phyloP scores from a whole-genome alignment of 2,888 invertebrate genomes.

The Agriotes lineatus region DNA sequence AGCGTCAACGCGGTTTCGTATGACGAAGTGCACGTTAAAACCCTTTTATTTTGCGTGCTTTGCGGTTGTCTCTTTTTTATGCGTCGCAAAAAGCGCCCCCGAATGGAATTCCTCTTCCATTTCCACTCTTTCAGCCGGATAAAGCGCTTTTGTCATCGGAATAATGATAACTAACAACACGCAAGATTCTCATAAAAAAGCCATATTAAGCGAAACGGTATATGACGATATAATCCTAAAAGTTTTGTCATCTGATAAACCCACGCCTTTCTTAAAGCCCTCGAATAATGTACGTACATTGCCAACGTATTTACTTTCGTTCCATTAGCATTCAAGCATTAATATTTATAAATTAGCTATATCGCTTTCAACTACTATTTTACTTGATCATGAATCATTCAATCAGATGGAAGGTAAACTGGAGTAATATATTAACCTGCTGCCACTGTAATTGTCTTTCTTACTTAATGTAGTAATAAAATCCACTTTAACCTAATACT shows the following conservation, averaged over 20 bases:
- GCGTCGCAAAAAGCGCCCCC: constrained; percentile 23
- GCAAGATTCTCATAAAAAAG: constrained; percentile 23
- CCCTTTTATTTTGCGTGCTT: constrained; percentile 31
- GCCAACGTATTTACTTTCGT: too few relatives aligned
- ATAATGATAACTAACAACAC: constrained; percentile 23
- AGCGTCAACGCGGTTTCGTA: constrained; percentile 11
- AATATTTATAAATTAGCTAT: too few relatives aligned
- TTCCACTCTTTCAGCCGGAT: constrained; percentile 20
- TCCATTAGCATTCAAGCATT: too few relatives aligned
- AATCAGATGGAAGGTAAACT: too few relatives aligned
- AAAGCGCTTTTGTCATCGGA: constrained; percentile 26
- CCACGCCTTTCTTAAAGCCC: background rate
- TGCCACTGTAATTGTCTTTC: too few relatives aligned
- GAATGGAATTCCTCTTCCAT: constrained; percentile 31
- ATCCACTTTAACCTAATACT: too few relatives aligned
- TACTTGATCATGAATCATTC: too few relatives aligned
- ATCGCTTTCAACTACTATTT: too few relatives aligned
- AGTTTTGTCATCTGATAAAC: constrained; percentile 10
- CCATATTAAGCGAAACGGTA: background rate
- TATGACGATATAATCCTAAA: constrained; percentile 1
- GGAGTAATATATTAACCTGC: too few relatives aligned
- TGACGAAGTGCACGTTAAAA: constrained; percentile 18
- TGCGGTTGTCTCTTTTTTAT: constrained; percentile 29
- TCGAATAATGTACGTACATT: too few relatives aligned
- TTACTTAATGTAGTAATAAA: too few relatives aligned